Evolutionary conservation across 2,888 invertebrate genomes (phyloP), one percentile per base, ranked within the genome.

Genomic region (Acrocera orbiculus): DNA sequence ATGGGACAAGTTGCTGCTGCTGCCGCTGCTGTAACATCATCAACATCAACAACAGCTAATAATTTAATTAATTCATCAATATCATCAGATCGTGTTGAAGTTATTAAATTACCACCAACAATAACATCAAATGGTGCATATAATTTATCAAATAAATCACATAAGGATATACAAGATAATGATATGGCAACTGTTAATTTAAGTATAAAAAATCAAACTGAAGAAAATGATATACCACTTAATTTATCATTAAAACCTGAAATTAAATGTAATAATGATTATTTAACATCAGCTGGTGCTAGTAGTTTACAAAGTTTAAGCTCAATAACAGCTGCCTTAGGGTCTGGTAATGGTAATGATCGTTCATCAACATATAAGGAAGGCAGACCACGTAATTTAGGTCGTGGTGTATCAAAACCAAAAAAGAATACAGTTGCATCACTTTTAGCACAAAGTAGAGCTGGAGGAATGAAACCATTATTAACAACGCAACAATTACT

Each of bases 341-440:
- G 59, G 14, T 53, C 54, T 9, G 40, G 47, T 5, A 47, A 46
- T 5, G 49, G 49, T 30, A 49, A 48, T 25, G 42, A 47, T 45
- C 49, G 47, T 26, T 44, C 43, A 7, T 38, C 47, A 2, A 46
- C 44, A 6, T 58, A 54, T 25, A 75, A 83, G 41, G 85, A 85
- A 51, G 80, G 82, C 4, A 61, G 85, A 20, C 83, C 85, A 1
- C 67, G 85, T 8, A 85, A 86, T 61, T 65, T 86, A 16, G 86
- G 86, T 16, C 69, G 85, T 5, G 86, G 86, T 1, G 82, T 85
- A 15, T 83, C 83, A 47, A 85, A 85, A 56, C 86, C 86, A 40
- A 87, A 87, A 67, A 87, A 87, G 65, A 87, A 87, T 56, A 87
- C 87, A 0, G 87, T 87, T 2, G 87, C 87, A 1, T 86, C 86